A percentile compares a stretch with the other conserved stretches of the same genome.
These are phyloP conservation scores for Isurus oxyrinchus DNA, from an alignment of 2,113 vertebrate species.

Conservation along the genomic window DNA sequence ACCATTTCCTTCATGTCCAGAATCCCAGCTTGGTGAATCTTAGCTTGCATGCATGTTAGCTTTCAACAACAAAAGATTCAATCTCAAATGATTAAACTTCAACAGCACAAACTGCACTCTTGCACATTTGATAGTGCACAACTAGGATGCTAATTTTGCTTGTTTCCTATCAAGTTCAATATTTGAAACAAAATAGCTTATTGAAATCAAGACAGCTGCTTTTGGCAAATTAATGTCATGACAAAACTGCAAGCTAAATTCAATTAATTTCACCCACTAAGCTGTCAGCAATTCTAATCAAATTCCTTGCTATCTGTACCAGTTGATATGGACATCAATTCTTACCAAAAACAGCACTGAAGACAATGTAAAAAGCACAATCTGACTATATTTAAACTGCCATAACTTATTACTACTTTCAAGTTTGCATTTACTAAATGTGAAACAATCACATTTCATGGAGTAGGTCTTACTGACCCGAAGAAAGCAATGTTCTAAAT, in stretches of 20 bases:
- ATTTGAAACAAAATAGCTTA: background rate
- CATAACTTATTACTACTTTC: background rate
- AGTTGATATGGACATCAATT: background rate
- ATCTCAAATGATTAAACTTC: background rate
- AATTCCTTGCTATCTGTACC: background rate
- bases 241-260: background rate
- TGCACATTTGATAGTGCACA: background rate
- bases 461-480: background rate
- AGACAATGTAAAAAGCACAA: background rate
- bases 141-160: background rate
- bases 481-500: background rate
- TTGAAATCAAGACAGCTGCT: background rate
- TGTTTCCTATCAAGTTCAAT: background rate
- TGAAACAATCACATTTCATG: background rate
- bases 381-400: background rate
- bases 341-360: background rate
- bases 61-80: background rate
- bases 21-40: constrained; percentile 65
- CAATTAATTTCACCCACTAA: background rate
- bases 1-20: constrained; percentile 58
- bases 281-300: background rate
- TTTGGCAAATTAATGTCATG: background rate
- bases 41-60: constrained; percentile 38
- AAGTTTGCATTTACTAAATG: background rate
- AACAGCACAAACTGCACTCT: background rate